phyloP scores from a whole-genome alignment of 2,113 vertebrate species.

The Propithecus coquereli region DNA sequence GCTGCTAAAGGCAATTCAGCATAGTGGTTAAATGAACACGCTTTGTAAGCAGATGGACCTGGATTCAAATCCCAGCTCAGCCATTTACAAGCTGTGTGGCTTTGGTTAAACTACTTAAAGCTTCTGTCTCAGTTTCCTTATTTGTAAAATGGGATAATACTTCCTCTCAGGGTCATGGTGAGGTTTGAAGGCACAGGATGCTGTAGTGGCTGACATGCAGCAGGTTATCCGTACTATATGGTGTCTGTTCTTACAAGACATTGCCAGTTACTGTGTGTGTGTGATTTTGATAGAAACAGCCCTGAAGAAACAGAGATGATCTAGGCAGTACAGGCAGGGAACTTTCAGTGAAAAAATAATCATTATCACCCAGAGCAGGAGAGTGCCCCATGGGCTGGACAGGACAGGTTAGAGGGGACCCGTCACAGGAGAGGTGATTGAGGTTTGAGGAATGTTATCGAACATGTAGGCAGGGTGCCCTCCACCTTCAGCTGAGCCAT shows the following conservation, averaged over 20 bases:
- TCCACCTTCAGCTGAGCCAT: neutral
- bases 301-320: neutral
- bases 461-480: neutral
- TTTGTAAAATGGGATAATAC: neutral
- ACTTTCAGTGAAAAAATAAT: neutral
- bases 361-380: neutral
- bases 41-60: neutral
- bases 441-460: neutral
- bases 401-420: neutral
- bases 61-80: neutral
- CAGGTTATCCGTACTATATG: neutral
- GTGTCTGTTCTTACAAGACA: neutral
- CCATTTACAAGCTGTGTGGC: neutral
- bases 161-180: neutral
- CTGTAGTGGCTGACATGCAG: neutral
- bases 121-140: neutral
- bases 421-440: neutral
- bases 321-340: neutral
- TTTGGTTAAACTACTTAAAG: neutral
- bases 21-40: neutral
- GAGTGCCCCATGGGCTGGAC: neutral
- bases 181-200: neutral
- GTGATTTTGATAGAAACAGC: neutral
- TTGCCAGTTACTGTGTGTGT: no score
- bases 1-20: neutral